These are phyloP conservation scores for Petrocephalus sullivani DNA, from an alignment of 2,797 vertebrate genomes.

Conservation along the genomic window DNA sequence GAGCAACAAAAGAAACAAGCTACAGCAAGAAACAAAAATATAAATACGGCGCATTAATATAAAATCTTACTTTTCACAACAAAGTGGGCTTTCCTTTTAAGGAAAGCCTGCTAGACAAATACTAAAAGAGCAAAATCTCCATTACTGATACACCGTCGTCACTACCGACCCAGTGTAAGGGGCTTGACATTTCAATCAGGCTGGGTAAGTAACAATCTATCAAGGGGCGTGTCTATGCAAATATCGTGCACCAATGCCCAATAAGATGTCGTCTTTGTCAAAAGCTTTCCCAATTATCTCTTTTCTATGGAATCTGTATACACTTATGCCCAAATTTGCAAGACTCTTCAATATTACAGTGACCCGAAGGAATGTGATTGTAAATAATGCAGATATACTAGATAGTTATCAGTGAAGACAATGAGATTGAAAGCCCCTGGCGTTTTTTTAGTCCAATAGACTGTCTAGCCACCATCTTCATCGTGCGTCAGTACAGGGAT, in stretches of 20 bases:
- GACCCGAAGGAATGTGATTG: background rate
- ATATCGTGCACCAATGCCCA: background rate
- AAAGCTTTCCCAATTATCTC: background rate
- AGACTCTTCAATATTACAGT: background rate
- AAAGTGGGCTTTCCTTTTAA: background rate
- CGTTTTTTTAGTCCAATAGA: background rate
- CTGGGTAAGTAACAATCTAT: background rate
- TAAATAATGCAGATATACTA: background rate
- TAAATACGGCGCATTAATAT: too few species aligned
- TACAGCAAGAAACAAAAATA: too few species aligned
- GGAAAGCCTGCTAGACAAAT: slow-evolving; percentile 4
- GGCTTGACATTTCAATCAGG: background rate
- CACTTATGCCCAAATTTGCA: background rate
- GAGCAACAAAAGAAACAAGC: too few species aligned
- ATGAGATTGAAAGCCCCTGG: background rate
- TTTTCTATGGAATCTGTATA: background rate
- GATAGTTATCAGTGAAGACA: background rate
- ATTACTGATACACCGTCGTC: accelerated
- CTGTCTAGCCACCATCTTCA: background rate
- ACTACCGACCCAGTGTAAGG: background rate
- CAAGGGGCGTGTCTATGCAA: background rate
- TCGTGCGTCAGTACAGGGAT: background rate
- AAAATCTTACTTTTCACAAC: background rate
- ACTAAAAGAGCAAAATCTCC: slow-evolving; percentile 13
- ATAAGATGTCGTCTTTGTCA: background rate